Percentiles rank a stretch among this genome's conserved stretches.
Evolutionary conservation across 2,797 vertebrate species (phyloP).

Genomic region (Danio kyathit): DNA sequence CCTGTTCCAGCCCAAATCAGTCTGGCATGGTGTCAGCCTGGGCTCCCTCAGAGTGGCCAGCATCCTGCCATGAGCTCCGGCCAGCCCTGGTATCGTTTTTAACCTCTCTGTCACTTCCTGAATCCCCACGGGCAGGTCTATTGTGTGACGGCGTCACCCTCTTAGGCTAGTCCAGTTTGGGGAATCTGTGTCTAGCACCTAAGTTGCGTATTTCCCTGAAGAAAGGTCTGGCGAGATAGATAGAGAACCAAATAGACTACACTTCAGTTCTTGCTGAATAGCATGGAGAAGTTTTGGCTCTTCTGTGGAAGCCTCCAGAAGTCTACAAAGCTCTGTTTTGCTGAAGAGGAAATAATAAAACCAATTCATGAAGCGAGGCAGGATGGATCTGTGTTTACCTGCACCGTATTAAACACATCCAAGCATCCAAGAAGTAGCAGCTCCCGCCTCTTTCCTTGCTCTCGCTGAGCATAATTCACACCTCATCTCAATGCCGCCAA

Average conservation of each 20-base stretch:
- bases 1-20: constrained; percentile 32
- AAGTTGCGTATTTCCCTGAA: neutral
- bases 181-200: constrained; percentile 6
- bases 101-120: constrained; percentile 22
- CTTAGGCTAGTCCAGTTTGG: constrained; percentile 20
- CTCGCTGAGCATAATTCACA: constrained; percentile 48
- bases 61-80: constrained; percentile 50
- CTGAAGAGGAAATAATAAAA: constrained; percentile 40
- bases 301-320: constrained; percentile 15
- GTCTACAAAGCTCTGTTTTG: neutral
- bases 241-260: neutral
- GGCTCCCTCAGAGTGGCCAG: constrained; percentile 51
- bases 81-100: constrained; percentile 29
- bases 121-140: neutral
- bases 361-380: constrained; percentile 37
- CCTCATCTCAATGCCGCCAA: constrained; percentile 59
- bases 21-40: constrained; percentile 34
- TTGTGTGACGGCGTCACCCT: neutral
- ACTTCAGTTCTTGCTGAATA: constrained; percentile 10
- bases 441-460: constrained; percentile 45
- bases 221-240: neutral
- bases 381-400: constrained; percentile 33
- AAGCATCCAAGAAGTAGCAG: constrained; percentile 46
- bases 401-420: constrained; percentile 7
- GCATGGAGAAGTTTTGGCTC: neutral